Percentiles rank a stretch among this genome's conserved stretches.
Evolutionary conservation across 2,113 vertebrate species (phyloP).

Genomic region (Rhinopomastus cyanomelas): DNA sequence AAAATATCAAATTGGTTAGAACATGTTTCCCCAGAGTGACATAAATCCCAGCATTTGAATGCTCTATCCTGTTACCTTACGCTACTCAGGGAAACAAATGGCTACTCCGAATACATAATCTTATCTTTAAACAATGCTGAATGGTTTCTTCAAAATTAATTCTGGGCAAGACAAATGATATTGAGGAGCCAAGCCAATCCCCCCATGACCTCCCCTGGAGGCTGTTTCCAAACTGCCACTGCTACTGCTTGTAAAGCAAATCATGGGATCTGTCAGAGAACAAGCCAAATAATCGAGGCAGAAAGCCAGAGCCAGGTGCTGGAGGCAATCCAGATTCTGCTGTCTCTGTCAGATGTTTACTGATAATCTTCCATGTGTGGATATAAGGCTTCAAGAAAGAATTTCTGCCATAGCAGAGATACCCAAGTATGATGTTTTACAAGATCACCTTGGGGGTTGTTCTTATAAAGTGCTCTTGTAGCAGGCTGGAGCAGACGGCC

Average conservation of each 20-base stretch:
- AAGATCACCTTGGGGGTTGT: fast-evolving
- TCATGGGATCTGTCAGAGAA: conserved; percentile 35
- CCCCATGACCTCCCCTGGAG: conserved; percentile 33
- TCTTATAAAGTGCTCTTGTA: background rate
- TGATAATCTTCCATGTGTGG: background rate
- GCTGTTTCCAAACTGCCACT: conserved; percentile 48
- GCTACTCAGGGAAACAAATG: background rate
- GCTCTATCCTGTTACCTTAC: background rate
- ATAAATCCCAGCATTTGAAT: conserved; percentile 21
- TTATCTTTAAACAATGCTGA: conserved; percentile 13
- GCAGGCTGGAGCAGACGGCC: background rate
- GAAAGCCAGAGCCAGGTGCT: background rate
- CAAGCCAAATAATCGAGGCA: conserved; percentile 9
- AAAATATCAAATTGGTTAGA: background rate
- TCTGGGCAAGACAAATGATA: conserved; percentile 42
- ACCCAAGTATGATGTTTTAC: background rate
- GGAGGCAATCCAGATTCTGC: conserved; percentile 11
- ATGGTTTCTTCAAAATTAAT: conserved; percentile 53
- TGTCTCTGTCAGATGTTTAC: conserved; percentile 11
- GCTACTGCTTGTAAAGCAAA: conserved; percentile 37
- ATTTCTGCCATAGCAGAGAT: background rate
- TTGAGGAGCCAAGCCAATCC: conserved; percentile 11
- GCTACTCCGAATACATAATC: background rate
- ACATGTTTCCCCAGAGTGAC: conserved; percentile 12
- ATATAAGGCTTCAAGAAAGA: background rate